phyloP scores from a whole-genome alignment of 2,797 vertebrate species.

The Myioborus miniatus region DNA sequence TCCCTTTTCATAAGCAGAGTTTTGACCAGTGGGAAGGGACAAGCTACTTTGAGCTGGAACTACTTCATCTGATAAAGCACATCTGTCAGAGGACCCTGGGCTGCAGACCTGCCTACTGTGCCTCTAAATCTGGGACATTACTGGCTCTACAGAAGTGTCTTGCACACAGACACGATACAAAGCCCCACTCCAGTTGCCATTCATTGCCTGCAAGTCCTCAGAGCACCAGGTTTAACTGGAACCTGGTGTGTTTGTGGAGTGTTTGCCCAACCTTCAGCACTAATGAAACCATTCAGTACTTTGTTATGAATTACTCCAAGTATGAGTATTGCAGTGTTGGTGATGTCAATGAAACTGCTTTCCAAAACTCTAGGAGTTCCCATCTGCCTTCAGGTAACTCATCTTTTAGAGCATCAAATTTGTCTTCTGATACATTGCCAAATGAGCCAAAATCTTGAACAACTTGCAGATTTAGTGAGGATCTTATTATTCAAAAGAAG shows the following conservation, averaged over 20 bases:
- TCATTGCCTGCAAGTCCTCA: accelerated
- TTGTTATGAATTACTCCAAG: neutral
- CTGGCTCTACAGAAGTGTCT: neutral
- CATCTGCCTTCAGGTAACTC: neutral
- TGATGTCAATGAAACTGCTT: neutral
- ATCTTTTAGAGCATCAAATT: neutral
- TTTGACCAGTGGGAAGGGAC: neutral
- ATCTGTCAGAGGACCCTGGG: neutral
- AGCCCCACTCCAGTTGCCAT: neutral
- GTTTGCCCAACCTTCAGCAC: neutral
- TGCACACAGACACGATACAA: neutral
- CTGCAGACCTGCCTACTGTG: neutral
- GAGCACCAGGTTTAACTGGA: neutral
- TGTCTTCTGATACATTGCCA: neutral
- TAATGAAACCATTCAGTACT: neutral
- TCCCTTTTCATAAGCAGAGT: neutral
- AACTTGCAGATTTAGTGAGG: neutral
- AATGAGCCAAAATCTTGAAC: neutral
- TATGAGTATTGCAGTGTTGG: neutral
- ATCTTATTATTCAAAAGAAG: neutral
- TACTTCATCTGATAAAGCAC: neutral
- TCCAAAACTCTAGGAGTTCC: neutral
- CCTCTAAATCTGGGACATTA: neutral
- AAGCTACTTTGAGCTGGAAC: neutral
- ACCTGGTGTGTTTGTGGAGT: accelerated